phyloP scores from a whole-genome alignment of 2,888 invertebrate genomes.

The Euzetes globulus region DNA sequence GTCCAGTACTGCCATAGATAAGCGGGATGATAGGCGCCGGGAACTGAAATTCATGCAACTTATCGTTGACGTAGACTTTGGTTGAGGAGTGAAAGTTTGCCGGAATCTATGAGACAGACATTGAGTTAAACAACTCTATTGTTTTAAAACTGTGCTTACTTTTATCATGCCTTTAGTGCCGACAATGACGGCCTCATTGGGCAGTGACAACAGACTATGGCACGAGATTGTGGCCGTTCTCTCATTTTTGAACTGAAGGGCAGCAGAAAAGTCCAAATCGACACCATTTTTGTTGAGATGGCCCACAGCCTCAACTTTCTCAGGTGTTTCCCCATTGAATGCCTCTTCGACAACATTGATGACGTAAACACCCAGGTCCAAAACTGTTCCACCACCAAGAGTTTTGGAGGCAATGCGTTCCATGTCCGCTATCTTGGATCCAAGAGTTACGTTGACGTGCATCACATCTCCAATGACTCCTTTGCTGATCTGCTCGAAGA shows the following conservation, averaged over 20 bases:
- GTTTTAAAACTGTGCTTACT: too few species aligned
- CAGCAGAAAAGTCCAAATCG: constrained; percentile 61
- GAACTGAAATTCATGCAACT: constrained; percentile 54
- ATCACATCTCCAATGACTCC: constrained; percentile 64
- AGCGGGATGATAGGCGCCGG: constrained; percentile 57
- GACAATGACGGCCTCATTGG: constrained; percentile 59
- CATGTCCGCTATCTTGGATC: constrained; percentile 49
- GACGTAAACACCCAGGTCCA: constrained; percentile 69
- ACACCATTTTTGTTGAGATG: constrained; percentile 61
- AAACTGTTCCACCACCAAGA: constrained; percentile 65
- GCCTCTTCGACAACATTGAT: constrained; percentile 65
- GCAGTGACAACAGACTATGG: constrained; percentile 49
- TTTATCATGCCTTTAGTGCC: constrained; percentile 63
- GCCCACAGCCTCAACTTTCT: constrained; percentile 60
- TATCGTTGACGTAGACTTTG: constrained; percentile 26
- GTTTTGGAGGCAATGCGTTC: constrained; percentile 55
- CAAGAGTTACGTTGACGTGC: constrained; percentile 60
- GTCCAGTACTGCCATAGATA: constrained; percentile 61
- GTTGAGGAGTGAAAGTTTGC: constrained; percentile 5
- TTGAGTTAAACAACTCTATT: too few species aligned
- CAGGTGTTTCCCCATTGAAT: constrained; percentile 61
- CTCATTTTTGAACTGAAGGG: constrained; percentile 58
- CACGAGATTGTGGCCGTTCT: constrained; percentile 57
- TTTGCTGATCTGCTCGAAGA: constrained; percentile 55
- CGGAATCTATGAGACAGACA: neutral